These are phyloP conservation scores for Callipepla californica DNA, from an alignment of 2,113 vertebrate species.

Conservation along the genomic window DNA sequence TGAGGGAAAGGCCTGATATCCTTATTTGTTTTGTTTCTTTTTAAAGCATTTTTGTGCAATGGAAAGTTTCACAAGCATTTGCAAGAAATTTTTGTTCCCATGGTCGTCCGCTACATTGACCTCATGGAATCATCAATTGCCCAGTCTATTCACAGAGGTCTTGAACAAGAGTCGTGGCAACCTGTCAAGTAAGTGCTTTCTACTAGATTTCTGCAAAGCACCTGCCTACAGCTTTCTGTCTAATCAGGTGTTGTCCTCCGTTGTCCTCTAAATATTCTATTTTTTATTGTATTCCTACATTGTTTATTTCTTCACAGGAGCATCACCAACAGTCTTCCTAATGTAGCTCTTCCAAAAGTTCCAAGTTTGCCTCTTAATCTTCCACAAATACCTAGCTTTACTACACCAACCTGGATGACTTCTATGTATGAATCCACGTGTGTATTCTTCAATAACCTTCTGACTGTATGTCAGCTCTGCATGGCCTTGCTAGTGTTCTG, in stretches of 20 bases:
- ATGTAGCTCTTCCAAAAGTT: conserved; percentile 96
- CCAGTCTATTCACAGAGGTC: conserved; percentile 95
- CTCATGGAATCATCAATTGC: conserved; percentile 99
- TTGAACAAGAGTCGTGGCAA: conserved; percentile 97
- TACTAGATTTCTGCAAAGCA: not conserved
- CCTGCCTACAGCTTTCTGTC: conserved; percentile 35
- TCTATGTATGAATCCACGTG: conserved; percentile 96
- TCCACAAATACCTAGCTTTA: conserved; percentile 96
- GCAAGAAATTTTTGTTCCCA: conserved; percentile 93
- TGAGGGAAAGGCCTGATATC: not conserved
- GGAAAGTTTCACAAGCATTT: conserved; percentile 96
- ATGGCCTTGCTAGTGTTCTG: conserved; percentile 82
- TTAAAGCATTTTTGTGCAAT: conserved; percentile 92
- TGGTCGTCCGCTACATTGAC: conserved; percentile 96
- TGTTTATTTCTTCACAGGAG: conserved; percentile 90
- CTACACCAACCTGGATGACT: conserved; percentile 94
- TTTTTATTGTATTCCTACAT: conserved; percentile 81
- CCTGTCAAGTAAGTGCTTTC: conserved; percentile 90
- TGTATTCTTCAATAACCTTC: conserved; percentile 85
- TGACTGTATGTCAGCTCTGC: conserved; percentile 81
- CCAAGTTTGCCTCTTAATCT: conserved; percentile 94
- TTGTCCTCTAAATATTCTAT: conserved; percentile 70
- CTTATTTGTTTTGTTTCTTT: conserved; percentile 63
- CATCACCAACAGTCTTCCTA: conserved; percentile 96
- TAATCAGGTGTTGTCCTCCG: conserved; percentile 57